These are phyloP conservation scores for Hydrochoerus hydrochaeris DNA, from an alignment of 2,113 vertebrate species.

Conservation along the genomic window DNA sequence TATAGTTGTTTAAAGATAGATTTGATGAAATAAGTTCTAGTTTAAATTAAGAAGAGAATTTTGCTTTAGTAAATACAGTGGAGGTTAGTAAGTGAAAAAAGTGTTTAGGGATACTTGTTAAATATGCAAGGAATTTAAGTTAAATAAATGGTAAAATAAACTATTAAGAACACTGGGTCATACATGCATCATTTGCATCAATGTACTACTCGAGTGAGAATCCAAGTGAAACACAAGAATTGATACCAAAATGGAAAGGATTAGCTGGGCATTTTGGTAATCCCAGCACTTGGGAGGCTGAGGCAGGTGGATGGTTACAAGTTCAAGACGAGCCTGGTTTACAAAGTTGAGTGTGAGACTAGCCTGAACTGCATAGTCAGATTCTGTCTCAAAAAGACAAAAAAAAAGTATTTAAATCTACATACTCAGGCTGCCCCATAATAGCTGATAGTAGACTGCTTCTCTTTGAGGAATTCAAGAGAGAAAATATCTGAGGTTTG, in stretches of 20 bases:
- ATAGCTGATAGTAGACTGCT: background rate
- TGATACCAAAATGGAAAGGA: background rate
- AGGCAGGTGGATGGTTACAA: too few relatives aligned
- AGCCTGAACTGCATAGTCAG: too few relatives aligned
- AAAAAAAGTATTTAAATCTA: background rate
- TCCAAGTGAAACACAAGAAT: background rate
- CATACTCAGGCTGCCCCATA: background rate
- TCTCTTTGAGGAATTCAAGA: background rate
- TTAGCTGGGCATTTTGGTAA: too few relatives aligned
- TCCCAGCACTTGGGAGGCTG: too few relatives aligned
- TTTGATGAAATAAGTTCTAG: background rate
- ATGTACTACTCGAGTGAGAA: background rate
- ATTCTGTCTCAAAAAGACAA: too few relatives aligned
- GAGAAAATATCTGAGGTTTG: background rate
- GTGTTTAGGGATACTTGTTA: background rate
- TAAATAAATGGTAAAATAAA: background rate
- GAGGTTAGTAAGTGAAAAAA: background rate
- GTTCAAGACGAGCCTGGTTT: too few relatives aligned
- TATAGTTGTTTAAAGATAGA: background rate
- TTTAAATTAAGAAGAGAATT: background rate
- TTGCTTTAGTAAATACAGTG: background rate
- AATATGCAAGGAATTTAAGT: background rate
- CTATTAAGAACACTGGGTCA: background rate
- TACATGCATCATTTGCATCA: background rate
- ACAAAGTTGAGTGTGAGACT: too few relatives aligned